phyloP scores from a whole-genome alignment of 2,888 invertebrate genomes.

The Terebella lapidaria region DNA sequence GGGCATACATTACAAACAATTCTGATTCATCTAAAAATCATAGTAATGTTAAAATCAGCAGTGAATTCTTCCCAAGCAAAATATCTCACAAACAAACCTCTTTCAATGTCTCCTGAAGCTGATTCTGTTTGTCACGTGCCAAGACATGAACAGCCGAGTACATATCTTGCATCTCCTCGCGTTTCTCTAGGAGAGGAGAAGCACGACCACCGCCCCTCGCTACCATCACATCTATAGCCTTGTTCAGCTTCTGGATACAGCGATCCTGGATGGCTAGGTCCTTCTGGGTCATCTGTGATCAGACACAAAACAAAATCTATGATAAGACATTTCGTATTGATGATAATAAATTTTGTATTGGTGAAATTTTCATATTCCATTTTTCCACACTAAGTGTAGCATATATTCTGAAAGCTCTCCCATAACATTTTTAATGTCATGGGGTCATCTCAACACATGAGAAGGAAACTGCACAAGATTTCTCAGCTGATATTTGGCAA shows the following conservation, averaged over 20 bases:
- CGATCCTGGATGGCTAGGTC: slow-evolving; percentile 44
- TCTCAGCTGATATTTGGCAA: no score
- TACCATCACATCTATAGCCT: slow-evolving; percentile 41
- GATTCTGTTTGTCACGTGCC: slow-evolving; percentile 45
- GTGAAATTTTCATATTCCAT: no score
- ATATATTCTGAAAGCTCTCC: no score
- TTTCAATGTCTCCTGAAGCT: slow-evolving; percentile 47
- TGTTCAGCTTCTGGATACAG: slow-evolving; percentile 38
- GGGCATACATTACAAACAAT: no score
- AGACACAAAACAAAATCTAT: slow-evolving; percentile 1
- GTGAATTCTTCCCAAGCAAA: neutral
- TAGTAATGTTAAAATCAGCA: no score
- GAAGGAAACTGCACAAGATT: no score
- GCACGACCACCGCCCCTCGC: slow-evolving; percentile 26
- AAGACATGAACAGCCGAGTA: slow-evolving; percentile 36
- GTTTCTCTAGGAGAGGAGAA: slow-evolving; percentile 34
- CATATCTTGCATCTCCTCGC: slow-evolving; percentile 45
- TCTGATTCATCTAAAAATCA: no score
- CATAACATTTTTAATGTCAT: no score
- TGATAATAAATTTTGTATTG: no score
- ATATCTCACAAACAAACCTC: slow-evolving; percentile 32
- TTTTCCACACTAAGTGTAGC: no score
- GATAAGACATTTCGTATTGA: no score
- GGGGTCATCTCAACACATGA: no score
- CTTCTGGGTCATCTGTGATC: slow-evolving; percentile 39